phyloP scores from a whole-genome alignment of 2,113 vertebrate species.

The Tricholaema leucomelas region DNA sequence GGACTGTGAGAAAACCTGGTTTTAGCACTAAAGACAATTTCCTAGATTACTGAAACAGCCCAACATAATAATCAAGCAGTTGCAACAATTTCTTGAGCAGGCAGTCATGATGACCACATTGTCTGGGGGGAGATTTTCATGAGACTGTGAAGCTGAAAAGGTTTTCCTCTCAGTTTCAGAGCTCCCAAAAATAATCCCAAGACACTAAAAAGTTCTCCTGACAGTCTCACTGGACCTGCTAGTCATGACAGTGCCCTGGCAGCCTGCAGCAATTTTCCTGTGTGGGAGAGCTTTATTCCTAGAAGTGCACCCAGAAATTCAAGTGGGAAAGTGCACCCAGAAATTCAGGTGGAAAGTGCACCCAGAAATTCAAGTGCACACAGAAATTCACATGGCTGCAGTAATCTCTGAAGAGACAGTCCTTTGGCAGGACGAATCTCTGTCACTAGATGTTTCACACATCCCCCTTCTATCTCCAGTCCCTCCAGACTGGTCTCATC shows the following conservation, averaged over 20 bases:
- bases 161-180: neutral
- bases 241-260: neutral
- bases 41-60: neutral
- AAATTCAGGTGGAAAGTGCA: neutral
- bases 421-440: neutral
- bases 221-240: neutral
- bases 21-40: neutral
- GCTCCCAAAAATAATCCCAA: neutral
- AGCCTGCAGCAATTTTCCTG: neutral
- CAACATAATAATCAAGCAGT: neutral
- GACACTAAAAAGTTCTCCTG: neutral
- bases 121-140: neutral
- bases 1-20: neutral
- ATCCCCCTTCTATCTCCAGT: neutral
- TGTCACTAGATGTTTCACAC: rapidly evolving
- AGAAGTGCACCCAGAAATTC: neutral
- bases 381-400: neutral
- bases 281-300: neutral
- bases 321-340: too few species aligned
- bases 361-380: neutral
- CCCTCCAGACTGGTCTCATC: neutral
- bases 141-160: neutral
- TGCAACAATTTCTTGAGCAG: neutral
- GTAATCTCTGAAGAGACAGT: neutral
- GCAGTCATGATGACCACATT: neutral